Conservation (phyloP, 2,888 invertebrate genomes). For the Plagodis pulveraria region DNA sequence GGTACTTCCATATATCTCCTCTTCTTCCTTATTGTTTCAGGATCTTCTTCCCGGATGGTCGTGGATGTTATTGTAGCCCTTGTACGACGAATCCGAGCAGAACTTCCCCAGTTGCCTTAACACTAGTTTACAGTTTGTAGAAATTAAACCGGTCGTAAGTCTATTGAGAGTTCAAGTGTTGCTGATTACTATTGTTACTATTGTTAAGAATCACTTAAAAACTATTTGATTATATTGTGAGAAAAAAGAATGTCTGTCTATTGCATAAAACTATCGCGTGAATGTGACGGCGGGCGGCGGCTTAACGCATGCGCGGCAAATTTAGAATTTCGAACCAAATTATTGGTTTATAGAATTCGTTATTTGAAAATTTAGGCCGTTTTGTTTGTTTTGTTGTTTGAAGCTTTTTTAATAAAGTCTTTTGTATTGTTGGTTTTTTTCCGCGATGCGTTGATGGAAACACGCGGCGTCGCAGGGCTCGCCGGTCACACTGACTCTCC, state of each 20-base stretch:
- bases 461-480: constrained; percentile 80
- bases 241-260: constrained; percentile 75
- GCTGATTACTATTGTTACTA: constrained; percentile 73
- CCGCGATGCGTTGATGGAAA: constrained; percentile 81
- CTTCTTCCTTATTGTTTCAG: constrained; percentile 57
- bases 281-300: constrained; percentile 80
- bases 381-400: constrained; percentile 41
- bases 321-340: constrained; percentile 71
- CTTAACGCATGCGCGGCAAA: constrained; percentile 77
- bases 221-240: constrained; percentile 75
- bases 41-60: constrained; percentile 79
- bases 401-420: constrained; percentile 30
- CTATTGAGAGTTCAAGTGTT: constrained; percentile 80
- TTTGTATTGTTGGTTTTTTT: constrained; percentile 50
- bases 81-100: constrained; percentile 74
- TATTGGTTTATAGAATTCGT: constrained; percentile 76
- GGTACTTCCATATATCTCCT: constrained; percentile 66
- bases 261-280: constrained; percentile 82
- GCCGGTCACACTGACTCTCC: constrained; percentile 82
- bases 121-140: constrained; percentile 77
- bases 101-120: constrained; percentile 81
- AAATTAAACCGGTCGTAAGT: constrained; percentile 75
- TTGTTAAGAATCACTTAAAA: constrained; percentile 77
- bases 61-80: constrained; percentile 75
- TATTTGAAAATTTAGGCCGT: constrained; percentile 58